A percentile compares a stretch with the other conserved stretches of the same genome.
Conservation (phyloP, 2,797 vertebrate genomes). For the Clarias laeviceps region DNA sequence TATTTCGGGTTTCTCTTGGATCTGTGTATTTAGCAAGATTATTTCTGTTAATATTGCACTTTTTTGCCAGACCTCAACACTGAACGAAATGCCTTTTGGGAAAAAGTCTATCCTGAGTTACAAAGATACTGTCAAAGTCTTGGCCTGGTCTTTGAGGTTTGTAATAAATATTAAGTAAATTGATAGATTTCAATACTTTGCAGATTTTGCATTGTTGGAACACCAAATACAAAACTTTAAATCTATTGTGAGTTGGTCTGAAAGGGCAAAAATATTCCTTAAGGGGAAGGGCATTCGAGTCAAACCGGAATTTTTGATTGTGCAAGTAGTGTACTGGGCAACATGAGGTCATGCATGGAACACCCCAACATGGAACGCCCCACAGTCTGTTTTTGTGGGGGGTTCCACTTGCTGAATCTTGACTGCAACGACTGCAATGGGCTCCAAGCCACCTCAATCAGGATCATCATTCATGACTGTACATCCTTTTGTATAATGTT, state of each 20-base stretch:
- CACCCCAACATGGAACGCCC: too few species aligned
- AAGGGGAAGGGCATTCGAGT: too few species aligned
- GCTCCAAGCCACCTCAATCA: too few species aligned
- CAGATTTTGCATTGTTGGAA: not conserved
- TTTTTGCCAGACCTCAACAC: slow-evolving; percentile 75
- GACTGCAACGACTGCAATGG: too few species aligned
- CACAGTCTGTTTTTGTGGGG: too few species aligned
- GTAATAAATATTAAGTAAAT: not conserved
- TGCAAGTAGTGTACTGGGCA: too few species aligned
- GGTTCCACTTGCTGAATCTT: too few species aligned
- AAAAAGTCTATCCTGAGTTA: slow-evolving; percentile 74
- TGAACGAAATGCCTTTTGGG: slow-evolving; percentile 79
- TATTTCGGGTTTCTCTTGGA: not conserved
- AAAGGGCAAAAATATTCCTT: not conserved
- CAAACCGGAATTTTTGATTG: too few species aligned
- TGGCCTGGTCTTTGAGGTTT: slow-evolving; percentile 80
- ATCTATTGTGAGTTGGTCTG: not conserved
- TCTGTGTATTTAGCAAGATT: not conserved
- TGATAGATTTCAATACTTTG: not conserved
- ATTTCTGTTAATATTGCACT: not conserved
- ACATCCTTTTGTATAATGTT: too few species aligned
- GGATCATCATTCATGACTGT: too few species aligned
- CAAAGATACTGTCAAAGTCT: slow-evolving; percentile 79
- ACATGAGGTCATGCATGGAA: too few species aligned
- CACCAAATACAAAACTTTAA: not conserved